phyloP scores from a whole-genome alignment of 2,113 vertebrate genomes.

The Clinocottus analis region DNA sequence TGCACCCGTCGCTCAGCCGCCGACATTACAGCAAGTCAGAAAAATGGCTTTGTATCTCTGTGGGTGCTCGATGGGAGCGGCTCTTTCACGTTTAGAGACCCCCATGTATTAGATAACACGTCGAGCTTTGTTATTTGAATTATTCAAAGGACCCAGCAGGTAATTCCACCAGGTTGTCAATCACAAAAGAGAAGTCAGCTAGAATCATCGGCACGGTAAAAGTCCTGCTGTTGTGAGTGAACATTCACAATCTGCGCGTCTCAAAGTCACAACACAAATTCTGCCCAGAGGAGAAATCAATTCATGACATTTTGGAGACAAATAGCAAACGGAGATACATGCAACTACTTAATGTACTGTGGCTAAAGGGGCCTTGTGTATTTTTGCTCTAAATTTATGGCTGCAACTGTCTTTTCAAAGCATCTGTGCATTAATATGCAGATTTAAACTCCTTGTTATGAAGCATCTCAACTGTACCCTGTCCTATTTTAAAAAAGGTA shows the following conservation, averaged over 20 bases:
- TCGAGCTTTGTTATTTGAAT: too few relatives aligned
- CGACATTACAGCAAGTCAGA: slow-evolving; percentile 26
- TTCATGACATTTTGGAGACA: not conserved
- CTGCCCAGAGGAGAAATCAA: not conserved
- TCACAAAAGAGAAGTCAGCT: not conserved
- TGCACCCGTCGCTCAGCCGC: slow-evolving; percentile 54
- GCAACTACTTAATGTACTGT: not conserved
- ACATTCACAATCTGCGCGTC: not conserved
- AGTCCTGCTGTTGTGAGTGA: not conserved
- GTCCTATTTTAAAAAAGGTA: not conserved
- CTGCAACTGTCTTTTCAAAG: not conserved
- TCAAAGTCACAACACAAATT: too few relatives aligned
- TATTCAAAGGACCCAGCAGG: slow-evolving; percentile 4
- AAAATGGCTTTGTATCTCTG: slow-evolving; percentile 19
- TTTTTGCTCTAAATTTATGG: not conserved
- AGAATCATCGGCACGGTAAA: not conserved
- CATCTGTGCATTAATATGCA: not conserved
- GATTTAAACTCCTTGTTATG: not conserved
- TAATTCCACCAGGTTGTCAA: not conserved
- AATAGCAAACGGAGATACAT: not conserved
- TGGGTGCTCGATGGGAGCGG: not conserved
- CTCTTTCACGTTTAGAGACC: slow-evolving; percentile 10
- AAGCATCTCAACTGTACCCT: not conserved
- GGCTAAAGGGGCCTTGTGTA: not conserved
- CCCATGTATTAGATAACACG: slow-evolving; percentile 19